Evolutionary conservation across 2,797 vertebrate species (phyloP).

Genomic region (Xiphorhynchus erythropygius): DNA sequence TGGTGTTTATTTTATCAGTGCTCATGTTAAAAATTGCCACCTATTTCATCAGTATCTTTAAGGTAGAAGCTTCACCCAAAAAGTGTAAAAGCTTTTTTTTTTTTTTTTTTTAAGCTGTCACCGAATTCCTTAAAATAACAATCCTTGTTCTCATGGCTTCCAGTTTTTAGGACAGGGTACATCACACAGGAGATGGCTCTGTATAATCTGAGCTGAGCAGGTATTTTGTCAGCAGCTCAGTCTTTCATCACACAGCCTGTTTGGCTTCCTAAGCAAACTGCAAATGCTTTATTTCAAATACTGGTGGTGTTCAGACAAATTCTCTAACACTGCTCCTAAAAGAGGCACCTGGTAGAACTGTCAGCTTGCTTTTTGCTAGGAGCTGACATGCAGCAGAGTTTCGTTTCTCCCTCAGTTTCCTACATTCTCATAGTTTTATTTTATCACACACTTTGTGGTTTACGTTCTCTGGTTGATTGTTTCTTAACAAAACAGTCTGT

Average conservation of each 20-base stretch:
- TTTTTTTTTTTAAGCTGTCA: slow-evolving; percentile 52
- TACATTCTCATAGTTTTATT: neutral
- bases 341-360: neutral
- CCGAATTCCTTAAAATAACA: slow-evolving; percentile 73
- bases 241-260: slow-evolving; percentile 70
- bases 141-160: slow-evolving; percentile 78
- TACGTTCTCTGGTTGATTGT: neutral
- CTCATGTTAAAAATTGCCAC: slow-evolving; percentile 86
- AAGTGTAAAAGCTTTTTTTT: slow-evolving; percentile 73
- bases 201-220: slow-evolving; percentile 86
- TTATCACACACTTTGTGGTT: neutral
- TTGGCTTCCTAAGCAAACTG: slow-evolving; percentile 69
- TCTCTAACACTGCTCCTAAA: neutral
- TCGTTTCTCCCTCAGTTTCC: neutral
- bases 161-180: slow-evolving; percentile 80
- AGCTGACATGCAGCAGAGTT: neutral
- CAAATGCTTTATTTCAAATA: slow-evolving; percentile 36
- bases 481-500: neutral
- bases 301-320: slow-evolving; percentile 16
- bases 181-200: slow-evolving; percentile 78
- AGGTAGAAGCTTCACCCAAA: slow-evolving; percentile 78
- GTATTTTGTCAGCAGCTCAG: slow-evolving; percentile 81
- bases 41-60: slow-evolving; percentile 75
- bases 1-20: slow-evolving; percentile 91
- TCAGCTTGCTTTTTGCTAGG: neutral